phyloP scores from a whole-genome alignment of 2,888 invertebrate genomes.

The Gortyna flavago region DNA sequence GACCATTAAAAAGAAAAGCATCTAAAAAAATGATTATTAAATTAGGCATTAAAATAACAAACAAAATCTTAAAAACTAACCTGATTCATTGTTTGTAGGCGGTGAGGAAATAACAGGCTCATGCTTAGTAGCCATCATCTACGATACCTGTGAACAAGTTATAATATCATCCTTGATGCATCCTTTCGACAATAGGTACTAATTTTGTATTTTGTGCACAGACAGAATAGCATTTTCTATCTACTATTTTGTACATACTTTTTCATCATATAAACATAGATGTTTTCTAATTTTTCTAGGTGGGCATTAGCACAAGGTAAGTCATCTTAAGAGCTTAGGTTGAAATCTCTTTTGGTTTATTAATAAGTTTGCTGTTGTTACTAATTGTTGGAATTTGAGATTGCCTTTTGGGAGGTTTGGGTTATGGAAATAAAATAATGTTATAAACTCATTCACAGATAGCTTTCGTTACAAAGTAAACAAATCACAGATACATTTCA shows the following conservation, averaged over 20 bases:
- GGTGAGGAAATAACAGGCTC: slow-evolving; percentile 83
- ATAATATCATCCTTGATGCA: slow-evolving; percentile 58
- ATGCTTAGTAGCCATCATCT: slow-evolving; percentile 86
- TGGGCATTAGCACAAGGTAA: background rate
- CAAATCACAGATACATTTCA: slow-evolving; percentile 27
- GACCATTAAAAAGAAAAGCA: background rate
- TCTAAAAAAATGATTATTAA: no score
- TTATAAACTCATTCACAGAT: slow-evolving; percentile 72
- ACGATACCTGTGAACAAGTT: slow-evolving; percentile 86
- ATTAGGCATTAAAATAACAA: background rate
- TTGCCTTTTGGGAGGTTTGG: background rate
- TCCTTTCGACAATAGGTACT: slow-evolving; percentile 4
- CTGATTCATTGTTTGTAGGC: slow-evolving; percentile 86
- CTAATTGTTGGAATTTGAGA: background rate
- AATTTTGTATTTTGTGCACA: background rate
- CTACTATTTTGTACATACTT: background rate
- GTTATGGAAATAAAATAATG: slow-evolving; percentile 29
- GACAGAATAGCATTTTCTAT: background rate
- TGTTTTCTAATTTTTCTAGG: background rate
- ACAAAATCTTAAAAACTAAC: slow-evolving; percentile 70
- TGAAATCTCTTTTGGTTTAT: slow-evolving; percentile 2
- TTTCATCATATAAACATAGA: background rate
- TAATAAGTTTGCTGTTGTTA: background rate
- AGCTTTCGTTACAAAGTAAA: slow-evolving; percentile 51
- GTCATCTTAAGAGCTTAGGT: slow-evolving; percentile 23